Evolutionary conservation across 2,888 invertebrate species (phyloP), one percentile per base, ranked within the genome.

Genomic region (Eupithecia centaureata): DNA sequence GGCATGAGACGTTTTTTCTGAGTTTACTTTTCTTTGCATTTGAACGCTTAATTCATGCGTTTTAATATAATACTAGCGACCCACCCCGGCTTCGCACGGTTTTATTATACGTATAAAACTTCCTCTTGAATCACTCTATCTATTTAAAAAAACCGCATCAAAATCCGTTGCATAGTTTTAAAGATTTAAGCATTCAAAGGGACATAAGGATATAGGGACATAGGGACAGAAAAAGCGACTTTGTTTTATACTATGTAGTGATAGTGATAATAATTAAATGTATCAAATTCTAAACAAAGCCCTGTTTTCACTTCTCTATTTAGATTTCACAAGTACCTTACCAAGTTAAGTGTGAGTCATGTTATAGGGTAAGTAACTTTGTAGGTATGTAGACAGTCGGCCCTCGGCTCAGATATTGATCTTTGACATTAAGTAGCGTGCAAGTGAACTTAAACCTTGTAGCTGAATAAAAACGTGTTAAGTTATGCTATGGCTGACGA

Each of bases 301-400:
- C 42, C n/a, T 42, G 42, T 42, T n/a, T 8, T 38, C n/a, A 38
- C 38, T 57, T 28, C 63, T 65, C 63, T 33, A 61, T 63, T 57
- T 69, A 63, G 47, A 67, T 66, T 69, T 64, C 33, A 47, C 61
- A 59, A 66, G 65, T 58, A 62, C 52, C 42, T 22, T 15, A 54
- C 54, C 8, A 42, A 42, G 42, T 2, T 42, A 8, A 15, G 35
- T 35, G 15, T 64, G 64, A 64, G 51, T 59, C 51, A 64, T 15
- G 27, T n/a, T 47, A 47, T 7, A 47, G 18, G 47, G 22, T 47
- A 32, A 32, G 1, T 32, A 8, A 0, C n/a, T 38, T n/a, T 38
- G 38, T n/a, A n/a, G 15, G 35, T 35, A 33, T 12, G 15, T 42
- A 18, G n/a, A 42, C n/a, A 18, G 42, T 42, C 42, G 18, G 42